phyloP scores from a whole-genome alignment of 2,797 vertebrate species.

The Mycteria americana region DNA sequence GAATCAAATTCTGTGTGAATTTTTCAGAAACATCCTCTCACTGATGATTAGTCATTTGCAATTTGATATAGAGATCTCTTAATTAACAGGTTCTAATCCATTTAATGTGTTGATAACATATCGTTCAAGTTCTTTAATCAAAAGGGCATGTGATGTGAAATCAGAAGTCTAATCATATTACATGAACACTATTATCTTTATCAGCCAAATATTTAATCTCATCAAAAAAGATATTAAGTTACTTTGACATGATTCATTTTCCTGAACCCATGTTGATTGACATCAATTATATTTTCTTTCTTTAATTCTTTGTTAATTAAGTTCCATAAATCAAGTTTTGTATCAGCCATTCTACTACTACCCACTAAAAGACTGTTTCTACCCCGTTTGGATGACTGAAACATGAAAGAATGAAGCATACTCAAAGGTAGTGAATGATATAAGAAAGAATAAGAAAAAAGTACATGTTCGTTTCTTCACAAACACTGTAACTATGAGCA shows the following conservation, averaged over 20 bases:
- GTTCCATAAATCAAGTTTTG: not conserved
- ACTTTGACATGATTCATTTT: slow-evolving; percentile 23
- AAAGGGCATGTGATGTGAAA: slow-evolving; percentile 15
- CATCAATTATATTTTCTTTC: slow-evolving; percentile 26
- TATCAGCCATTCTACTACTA: not conserved
- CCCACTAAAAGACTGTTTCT: not conserved
- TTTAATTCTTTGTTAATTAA: slow-evolving; percentile 38
- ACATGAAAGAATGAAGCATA: not conserved
- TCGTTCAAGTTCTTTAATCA: slow-evolving; percentile 55
- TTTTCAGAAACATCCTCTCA: not conserved
- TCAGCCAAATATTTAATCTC: slow-evolving; percentile 41
- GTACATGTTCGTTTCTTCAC: not conserved
- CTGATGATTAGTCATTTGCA: slow-evolving; percentile 8
- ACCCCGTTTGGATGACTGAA: not conserved
- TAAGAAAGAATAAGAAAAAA: not conserved
- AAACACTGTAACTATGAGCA: not conserved
- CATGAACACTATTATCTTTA: slow-evolving; percentile 31
- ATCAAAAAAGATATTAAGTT: slow-evolving; percentile 40
- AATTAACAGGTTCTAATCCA: slow-evolving; percentile 43
- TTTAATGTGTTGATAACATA: slow-evolving; percentile 27
- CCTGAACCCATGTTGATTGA: not conserved
- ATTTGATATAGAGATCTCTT: not conserved
- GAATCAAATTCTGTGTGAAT: not conserved
- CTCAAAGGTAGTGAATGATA: not conserved
- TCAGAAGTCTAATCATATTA: slow-evolving; percentile 37